Evolutionary conservation across 2,888 invertebrate species (phyloP), one percentile per base, ranked within the genome.

Genomic region (Tipula unca): DNA sequence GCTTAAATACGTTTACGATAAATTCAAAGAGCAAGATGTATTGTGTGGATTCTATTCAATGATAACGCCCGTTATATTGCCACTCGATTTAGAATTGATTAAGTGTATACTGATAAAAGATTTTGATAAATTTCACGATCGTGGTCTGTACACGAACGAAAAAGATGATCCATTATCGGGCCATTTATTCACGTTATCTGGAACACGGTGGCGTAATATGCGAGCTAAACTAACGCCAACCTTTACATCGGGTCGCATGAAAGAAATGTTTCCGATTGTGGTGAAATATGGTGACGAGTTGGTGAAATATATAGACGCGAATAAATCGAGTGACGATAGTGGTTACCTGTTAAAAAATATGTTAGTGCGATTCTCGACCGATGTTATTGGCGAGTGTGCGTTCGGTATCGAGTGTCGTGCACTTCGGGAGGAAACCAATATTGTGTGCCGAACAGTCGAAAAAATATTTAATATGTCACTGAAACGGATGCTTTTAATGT

Each of bases 401-500:
- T 86, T 86, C 48, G 86, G 86, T 14, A 85, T 86, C 29, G 84
- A 85, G n/a, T 84, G 85, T 36, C 84, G 85, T 54, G 86, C 86
- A n/a, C 35, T 86, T 17, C 17, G n/a, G 8, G 84, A 86, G 14
- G 36, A 85, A n/a, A 86, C 85, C 3, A 83, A 85, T 17, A 1
- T 1, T 25, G 69, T 13, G 1, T 25, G 20, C 14, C 69, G 25
- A 25, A 69, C 25, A 3, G 69, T 69, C 14, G 69, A 25, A 25
- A 85, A 86, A 83, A 85, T 86, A 85, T 36, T 86, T 42, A 29
- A 29, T 20, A 83, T 86, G 17, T 83, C 82, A 29, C 35, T 48
- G 39, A 83, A 83, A 83, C 29, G 83, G 3, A 83, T 83, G 32
- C 17, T 83, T 3, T 8, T 32, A 0, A 29, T n/a, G 35, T 83